These are phyloP conservation scores for Eristalis intricaria DNA, from an alignment of 2,888 invertebrate genomes.

Conservation along the genomic window DNA sequence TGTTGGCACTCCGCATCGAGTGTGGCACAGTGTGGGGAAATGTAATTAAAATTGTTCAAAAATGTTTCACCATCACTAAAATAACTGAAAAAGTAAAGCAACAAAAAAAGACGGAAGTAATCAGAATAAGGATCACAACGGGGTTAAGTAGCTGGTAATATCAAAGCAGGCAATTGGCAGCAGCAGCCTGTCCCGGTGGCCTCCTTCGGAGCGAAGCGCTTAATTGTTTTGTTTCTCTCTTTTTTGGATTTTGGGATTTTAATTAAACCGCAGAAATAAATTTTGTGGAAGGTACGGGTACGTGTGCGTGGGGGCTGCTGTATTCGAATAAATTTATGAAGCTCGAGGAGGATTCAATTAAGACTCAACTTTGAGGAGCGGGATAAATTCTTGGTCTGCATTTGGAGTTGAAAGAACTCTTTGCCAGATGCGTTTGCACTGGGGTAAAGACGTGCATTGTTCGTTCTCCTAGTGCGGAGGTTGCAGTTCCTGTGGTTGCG, in stretches of 20 bases:
- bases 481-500: neutral
- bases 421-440: neutral
- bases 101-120: neutral
- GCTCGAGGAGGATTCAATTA: neutral
- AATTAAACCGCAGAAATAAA: constrained; percentile 32
- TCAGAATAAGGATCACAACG: constrained; percentile 9
- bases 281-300: neutral
- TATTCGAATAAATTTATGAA: neutral
- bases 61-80: neutral
- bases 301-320: neutral
- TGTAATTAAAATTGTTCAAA: constrained; percentile 38
- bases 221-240: constrained; percentile 1
- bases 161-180: constrained; percentile 7
- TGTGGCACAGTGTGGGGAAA: neutral
- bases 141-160: constrained; percentile 28
- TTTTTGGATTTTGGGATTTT: constrained; percentile 4
- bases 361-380: neutral
- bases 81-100: neutral
- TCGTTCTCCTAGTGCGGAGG: neutral
- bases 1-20: neutral
- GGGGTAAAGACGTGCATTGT: neutral
- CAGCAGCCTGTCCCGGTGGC: neutral
- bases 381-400: neutral
- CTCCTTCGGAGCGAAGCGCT: neutral
- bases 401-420: neutral